Base-by-base conservation (phyloP, 2,888 invertebrate species). In the Agrochola macilenta region DNA sequence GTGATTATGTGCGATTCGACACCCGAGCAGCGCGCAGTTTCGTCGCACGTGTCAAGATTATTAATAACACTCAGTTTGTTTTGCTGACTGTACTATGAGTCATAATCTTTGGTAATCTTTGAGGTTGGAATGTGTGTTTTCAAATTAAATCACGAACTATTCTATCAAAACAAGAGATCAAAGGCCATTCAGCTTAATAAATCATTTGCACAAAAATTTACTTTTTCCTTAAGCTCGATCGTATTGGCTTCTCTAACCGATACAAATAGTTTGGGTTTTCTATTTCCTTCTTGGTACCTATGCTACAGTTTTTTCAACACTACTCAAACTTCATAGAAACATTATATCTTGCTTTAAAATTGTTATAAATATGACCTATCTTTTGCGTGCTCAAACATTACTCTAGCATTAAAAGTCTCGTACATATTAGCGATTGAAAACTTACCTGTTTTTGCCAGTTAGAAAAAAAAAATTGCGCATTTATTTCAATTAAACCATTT, bases 1-100 rank as follows among this genome's bases (percentile, higher is more conserved):
- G 82, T 54, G 74, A 78, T 83, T 85, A 74, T 65, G 30, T 30
- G 58, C 69, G 74, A 85, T 84, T 85, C 74, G 83, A 63, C n/a
- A 74, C 61, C 52, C 68, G 5, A 49, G 14, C 12, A 58, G 78
- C 86, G 74, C 74, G 49, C 54, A 60, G 26, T 14, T 43, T 60
- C 26, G 61, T 82, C 57, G 83, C 83, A 86, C 83, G 83, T 84
- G 86, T 78, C 61, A 26, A 60, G 60, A 72, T 63, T 70, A 74
- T 86, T 74, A 78, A 82, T 69, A 66, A 69, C 58, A 57, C 71
- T 35, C 17, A 7, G 46, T 72, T 58, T 72, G 58, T 78, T 75
- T 82, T 72, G 78, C 74, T 78, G 79, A 78, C 65, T 73, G 49
- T 73, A 20, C 5, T 11, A 52, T 69, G 81, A 84, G 17, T 80